phyloP scores from a whole-genome alignment of 2,797 vertebrate species.

The Heteromormyrus szaboi region DNA sequence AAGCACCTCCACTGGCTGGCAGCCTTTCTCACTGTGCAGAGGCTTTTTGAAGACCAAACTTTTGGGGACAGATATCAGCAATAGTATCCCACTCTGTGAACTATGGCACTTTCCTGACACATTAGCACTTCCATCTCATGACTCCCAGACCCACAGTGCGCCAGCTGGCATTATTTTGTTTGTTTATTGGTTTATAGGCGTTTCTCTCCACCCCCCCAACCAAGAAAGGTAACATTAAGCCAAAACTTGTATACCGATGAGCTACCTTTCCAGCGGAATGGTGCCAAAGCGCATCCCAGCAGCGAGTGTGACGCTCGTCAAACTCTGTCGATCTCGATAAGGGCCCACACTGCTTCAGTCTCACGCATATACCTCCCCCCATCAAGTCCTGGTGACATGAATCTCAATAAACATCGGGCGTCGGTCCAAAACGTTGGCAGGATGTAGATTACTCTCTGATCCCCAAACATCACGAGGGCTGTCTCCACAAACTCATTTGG shows the following conservation, averaged over 20 bases:
- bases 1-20: background rate
- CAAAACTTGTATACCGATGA: background rate
- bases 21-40: background rate
- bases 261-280: background rate
- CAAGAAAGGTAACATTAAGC: background rate
- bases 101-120: background rate
- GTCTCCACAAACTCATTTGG: background rate
- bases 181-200: background rate
- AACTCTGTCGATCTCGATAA: background rate
- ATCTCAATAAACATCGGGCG: background rate
- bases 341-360: background rate
- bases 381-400: background rate
- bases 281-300: background rate
- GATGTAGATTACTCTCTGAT: background rate
- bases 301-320: background rate
- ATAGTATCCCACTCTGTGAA: background rate
- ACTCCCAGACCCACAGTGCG: background rate
- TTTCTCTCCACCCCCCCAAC: background rate
- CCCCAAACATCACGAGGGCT: background rate
- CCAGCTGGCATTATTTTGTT: background rate
- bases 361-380: background rate
- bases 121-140: background rate
- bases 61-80: background rate
- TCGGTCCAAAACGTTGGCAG: background rate
- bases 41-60: background rate